Evolutionary conservation across 2,888 invertebrate species (phyloP).

Genomic region (Isotomurus palustris): DNA sequence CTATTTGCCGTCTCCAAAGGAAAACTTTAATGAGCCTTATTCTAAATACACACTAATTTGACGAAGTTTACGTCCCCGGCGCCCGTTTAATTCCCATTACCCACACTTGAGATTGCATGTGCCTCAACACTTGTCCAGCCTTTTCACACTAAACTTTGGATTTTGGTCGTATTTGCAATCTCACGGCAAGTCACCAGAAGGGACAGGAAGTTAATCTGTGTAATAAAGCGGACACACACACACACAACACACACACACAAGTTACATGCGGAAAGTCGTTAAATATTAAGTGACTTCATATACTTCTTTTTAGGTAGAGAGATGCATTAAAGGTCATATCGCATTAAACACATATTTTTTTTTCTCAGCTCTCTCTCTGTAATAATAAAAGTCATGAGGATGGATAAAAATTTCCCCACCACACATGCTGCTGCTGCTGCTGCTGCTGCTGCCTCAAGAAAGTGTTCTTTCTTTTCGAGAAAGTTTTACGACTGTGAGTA

Average conservation of each 20-base stretch:
- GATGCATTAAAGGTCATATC: too few species aligned
- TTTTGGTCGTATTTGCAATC: not conserved
- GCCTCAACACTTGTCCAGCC: not conserved
- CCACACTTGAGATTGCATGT: constrained; percentile 2
- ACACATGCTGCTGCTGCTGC: too few species aligned
- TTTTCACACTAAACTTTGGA: not conserved
- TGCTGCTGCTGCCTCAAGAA: constrained; percentile 2
- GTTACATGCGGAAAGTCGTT: too few species aligned
- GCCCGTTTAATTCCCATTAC: constrained; percentile 6
- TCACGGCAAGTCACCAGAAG: too few species aligned
- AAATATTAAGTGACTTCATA: too few species aligned
- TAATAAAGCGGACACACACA: too few species aligned
- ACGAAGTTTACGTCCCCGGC: constrained; percentile 10
- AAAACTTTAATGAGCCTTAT: constrained; percentile 40
- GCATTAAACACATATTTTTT: not conserved
- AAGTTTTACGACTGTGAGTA: too few species aligned
- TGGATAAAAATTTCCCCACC: too few species aligned
- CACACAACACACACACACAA: too few species aligned
- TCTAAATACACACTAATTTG: constrained; percentile 30
- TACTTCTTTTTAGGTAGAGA: too few species aligned
- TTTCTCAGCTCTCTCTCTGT: not conserved
- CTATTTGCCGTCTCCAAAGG: constrained; percentile 44
- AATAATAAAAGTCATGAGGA: not conserved
- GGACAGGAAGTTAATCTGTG: too few species aligned
- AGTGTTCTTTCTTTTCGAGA: constrained; percentile 11